Evolutionary conservation across 2,797 vertebrate genomes (phyloP), one percentile per base, ranked within the genome.

Genomic region (Macropus fuliginosus): DNA sequence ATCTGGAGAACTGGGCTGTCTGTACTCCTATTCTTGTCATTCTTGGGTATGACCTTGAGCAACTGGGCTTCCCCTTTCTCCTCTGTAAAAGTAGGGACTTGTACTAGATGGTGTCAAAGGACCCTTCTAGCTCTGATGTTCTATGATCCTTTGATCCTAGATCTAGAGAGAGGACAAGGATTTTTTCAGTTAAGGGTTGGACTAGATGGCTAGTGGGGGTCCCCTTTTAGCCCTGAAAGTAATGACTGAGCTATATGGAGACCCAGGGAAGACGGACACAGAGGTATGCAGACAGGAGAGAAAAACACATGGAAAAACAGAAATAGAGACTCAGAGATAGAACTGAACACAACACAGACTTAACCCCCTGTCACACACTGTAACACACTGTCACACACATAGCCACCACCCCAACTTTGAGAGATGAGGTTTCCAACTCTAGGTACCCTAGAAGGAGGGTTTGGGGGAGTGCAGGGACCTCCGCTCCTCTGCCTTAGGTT

Each of bases 391-490:
- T 87, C 21, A 46, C 74, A 46, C 40, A 81, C n/a, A 46, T 81
- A 87, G 21, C 10, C 40, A 87, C 40, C 74, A 87, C 74, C 40
- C 40, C 74, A 87, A 87, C 74, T 50, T 87, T 11, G 74, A 50
- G 74, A 87, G 40, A 87, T 50, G 74, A 87, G 74, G 74, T 87
- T 87, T 87, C 74, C 74, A 87, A 87, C 74, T 87, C 74, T 87
- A 87, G 74, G 74, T 50, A 87, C 74, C 74, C 74, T 40, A 87
- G 74, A 50, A 87, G 40, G 74, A 87, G 40, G 40, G 74, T 87
- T 87, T 87, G 40, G 74, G 40, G 74, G 9, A 87, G 74, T 87
- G 74, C 74, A 50, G 74, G 24, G 40, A 87, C 74, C 74, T 87
- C 74, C 24, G 40, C 74, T 87, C 74, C 74, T 87, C 74, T 87